phyloP scores from a whole-genome alignment of 30 jellyfish, hydroid and myxozoan species.

The Morbakka virulenta region DNA sequence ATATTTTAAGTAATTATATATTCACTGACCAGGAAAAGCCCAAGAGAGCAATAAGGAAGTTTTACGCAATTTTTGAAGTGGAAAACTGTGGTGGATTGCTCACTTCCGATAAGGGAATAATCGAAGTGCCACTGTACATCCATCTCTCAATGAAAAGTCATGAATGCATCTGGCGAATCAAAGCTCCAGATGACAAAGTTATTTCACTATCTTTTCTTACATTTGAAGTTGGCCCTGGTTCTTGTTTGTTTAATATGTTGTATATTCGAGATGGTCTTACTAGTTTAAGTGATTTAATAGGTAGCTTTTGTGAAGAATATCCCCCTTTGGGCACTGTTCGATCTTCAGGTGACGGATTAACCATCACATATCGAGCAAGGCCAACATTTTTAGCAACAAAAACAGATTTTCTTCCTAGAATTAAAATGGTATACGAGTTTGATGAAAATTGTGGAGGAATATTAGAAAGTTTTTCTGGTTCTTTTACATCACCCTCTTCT shows the following conservation, averaged over 20 bases:
- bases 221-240: constrained; percentile 77
- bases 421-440: constrained; percentile 44
- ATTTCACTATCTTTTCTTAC: constrained; percentile 39
- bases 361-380: constrained; percentile 49
- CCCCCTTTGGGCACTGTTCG: constrained; percentile 72
- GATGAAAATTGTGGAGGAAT: constrained; percentile 62
- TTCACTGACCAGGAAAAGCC: background rate
- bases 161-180: constrained; percentile 63
- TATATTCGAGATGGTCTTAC: constrained; percentile 54
- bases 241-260: constrained; percentile 66
- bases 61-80: constrained; percentile 70
- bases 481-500: constrained; percentile 29
- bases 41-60: background rate
- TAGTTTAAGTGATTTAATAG: constrained; percentile 32
- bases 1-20: background rate
- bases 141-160: constrained; percentile 49
- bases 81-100: constrained; percentile 69
- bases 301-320: constrained; percentile 84
- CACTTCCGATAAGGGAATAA: constrained; percentile 34
- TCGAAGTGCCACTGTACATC: constrained; percentile 63
- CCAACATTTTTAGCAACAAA: constrained; percentile 39
- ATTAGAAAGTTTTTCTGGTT: constrained; percentile 59
- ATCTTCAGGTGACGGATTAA: constrained; percentile 27
- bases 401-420: constrained; percentile 13
- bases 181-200: constrained; percentile 37